Base-by-base conservation (phyloP, 2,797 vertebrate genomes). In the Gouania willdenowi region DNA sequence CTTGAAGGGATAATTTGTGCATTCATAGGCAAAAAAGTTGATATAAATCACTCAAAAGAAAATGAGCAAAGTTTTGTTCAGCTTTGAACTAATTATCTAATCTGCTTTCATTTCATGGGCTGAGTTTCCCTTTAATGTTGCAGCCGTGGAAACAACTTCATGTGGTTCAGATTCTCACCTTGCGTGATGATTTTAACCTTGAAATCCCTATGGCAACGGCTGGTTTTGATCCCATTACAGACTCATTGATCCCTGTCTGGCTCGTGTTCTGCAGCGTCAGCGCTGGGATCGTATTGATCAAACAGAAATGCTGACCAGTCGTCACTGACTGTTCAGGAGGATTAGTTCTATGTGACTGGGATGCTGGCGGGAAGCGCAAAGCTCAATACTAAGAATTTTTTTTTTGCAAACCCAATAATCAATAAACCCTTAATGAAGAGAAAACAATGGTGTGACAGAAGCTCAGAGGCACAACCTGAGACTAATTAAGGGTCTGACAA, bases 221-320 rank as follows among this genome's bases (percentile, higher is more conserved):
- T 27, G 37, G 34, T 72, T 69, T 60, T 79, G 65, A 76, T 76
- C 61, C 63, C 52, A 66, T 76, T 55, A 62, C 61, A 49, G 58
- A 53, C 51, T 27, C 47, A 76, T 78, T 46, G 64, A 82, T 82
- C 60, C 26, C 24, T 7, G 53, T 71, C 60, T 57, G 44, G 57
- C 65, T 75, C 40, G 30, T 5, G 50, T 71, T 77, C 52, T 69
- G 74, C 82, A 51, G 44, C 6, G 16, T 77, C 77, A 82, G 77
- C 56, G 11, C 26, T 14, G 34, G 12, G 17, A 54, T 26, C 31
- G 25, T 34, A 81, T 78, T 18, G 73, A 82, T 81, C 67, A 52
- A 59, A 54, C 54, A 57, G 41, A 79, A 77, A 19, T 17, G 35
- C 69, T 73, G 67, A 75, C 64, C 48, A 41, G 42, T 46, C 48